Evolutionary conservation across 2,888 invertebrate species (phyloP).

Genomic region (Creontiades dilutus): DNA sequence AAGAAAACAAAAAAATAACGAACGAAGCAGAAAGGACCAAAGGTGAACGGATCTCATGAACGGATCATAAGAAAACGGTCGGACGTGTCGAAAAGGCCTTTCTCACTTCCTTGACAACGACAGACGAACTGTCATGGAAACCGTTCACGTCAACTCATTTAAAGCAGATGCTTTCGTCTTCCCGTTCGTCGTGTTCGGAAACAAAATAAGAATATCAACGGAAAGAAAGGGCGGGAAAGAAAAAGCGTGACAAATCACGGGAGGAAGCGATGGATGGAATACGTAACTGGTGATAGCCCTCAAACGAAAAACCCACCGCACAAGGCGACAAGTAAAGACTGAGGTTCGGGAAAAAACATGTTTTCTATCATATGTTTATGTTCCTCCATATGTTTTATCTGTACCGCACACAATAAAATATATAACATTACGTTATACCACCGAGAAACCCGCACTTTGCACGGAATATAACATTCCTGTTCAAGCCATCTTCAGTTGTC

Average conservation of each 20-base stretch:
- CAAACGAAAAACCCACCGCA: too few species aligned
- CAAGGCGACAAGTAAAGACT: too few species aligned
- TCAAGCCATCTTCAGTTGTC: too few species aligned
- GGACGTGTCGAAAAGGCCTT: conserved; percentile 5
- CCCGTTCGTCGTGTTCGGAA: neutral
- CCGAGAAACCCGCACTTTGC: too few species aligned
- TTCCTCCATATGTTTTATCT: too few species aligned
- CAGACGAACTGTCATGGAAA: conserved; percentile 28
- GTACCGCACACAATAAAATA: too few species aligned
- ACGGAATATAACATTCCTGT: too few species aligned
- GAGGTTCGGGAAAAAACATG: too few species aligned
- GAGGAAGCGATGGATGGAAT: neutral
- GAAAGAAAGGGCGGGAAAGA: neutral
- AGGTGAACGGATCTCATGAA: conserved; percentile 5
- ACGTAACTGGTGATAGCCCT: conserved; percentile 1
- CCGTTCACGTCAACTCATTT: conserved; percentile 20
- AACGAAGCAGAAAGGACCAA: neutral
- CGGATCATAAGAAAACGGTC: conserved; percentile 27
- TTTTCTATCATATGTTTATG: too few species aligned
- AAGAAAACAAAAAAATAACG: neutral
- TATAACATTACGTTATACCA: too few species aligned
- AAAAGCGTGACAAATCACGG: conserved; percentile 25
- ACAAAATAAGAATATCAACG: conserved; percentile 18
- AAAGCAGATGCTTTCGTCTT: neutral
- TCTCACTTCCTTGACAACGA: neutral